Conservation (phyloP, 1,140 invertebrate species). For the Camponotus vicinus region DNA sequence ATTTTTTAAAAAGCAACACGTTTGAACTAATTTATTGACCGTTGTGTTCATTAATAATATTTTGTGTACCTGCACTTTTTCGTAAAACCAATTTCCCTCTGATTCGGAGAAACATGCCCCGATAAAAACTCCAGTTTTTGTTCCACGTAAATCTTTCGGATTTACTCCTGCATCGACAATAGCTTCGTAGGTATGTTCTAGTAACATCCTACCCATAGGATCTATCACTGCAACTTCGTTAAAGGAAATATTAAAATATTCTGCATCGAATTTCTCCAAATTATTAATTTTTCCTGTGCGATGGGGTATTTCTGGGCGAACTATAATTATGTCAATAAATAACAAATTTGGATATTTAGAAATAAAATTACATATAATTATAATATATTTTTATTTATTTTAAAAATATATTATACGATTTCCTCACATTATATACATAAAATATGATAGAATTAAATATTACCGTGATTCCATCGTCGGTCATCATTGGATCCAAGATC, state of each 20-base stretch:
- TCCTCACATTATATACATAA: too few species aligned
- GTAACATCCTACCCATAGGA: constrained; percentile 93
- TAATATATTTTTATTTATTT: neutral
- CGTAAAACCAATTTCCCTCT: constrained; percentile 90
- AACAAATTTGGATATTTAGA: neutral
- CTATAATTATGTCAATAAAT: constrained; percentile 68
- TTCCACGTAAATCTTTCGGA: constrained; percentile 87
- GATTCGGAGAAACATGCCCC: constrained; percentile 93
- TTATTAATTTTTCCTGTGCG: constrained; percentile 93
- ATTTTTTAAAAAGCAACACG: too few species aligned
- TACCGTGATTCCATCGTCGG: constrained; percentile 88
- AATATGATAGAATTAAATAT: too few species aligned
- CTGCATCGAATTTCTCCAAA: constrained; percentile 93
- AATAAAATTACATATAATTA: neutral
- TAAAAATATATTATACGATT: too few species aligned
- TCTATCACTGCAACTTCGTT: constrained; percentile 96
- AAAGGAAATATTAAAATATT: constrained; percentile 93
- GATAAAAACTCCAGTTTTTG: constrained; percentile 93
- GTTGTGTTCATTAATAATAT: neutral
- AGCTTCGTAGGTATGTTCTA: constrained; percentile 95
- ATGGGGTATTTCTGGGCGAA: constrained; percentile 90
- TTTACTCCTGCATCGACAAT: constrained; percentile 93
- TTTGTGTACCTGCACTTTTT: constrained; percentile 85
- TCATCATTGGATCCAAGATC: constrained; percentile 93
- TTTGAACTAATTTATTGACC: too few species aligned